These are phyloP conservation scores for Oreotrochilus melanogaster DNA, from an alignment of 2,113 vertebrate species.

Conservation along the genomic window DNA sequence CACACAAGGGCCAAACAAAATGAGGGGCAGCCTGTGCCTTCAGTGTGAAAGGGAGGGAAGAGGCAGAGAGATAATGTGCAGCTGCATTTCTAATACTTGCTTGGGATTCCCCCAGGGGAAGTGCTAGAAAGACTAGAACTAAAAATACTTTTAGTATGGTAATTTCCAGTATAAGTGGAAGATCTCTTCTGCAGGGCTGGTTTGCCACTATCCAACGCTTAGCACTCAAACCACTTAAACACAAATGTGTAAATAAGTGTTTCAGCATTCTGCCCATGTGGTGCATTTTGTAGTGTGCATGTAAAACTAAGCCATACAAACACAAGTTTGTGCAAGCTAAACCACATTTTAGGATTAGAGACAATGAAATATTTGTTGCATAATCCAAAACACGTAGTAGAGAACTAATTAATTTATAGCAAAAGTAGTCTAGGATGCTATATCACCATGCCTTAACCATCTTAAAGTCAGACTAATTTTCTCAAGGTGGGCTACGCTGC, in stretches of 20 bases:
- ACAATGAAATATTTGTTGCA: background rate
- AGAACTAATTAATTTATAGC: background rate
- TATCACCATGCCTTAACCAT: background rate
- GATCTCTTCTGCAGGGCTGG: background rate
- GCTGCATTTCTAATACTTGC: background rate
- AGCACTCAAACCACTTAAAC: background rate
- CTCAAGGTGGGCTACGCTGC: background rate
- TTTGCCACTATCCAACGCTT: background rate
- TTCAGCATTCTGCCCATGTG: background rate
- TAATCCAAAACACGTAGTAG: background rate
- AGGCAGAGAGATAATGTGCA: background rate
- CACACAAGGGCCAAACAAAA: background rate
- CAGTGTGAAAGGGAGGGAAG: background rate
- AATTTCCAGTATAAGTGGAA: background rate
- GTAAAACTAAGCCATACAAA: background rate
- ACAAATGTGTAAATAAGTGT: background rate
- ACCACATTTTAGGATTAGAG: background rate
- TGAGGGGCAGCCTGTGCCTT: background rate
- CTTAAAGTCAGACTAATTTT: background rate
- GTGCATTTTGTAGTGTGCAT: background rate
- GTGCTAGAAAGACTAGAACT: background rate
- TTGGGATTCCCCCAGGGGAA: background rate
- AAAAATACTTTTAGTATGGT: background rate
- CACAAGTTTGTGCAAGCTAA: background rate
- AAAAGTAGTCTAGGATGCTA: background rate